Evolutionary conservation across 2,113 vertebrate species (phyloP).

Genomic region (Coreoperca whiteheadi): DNA sequence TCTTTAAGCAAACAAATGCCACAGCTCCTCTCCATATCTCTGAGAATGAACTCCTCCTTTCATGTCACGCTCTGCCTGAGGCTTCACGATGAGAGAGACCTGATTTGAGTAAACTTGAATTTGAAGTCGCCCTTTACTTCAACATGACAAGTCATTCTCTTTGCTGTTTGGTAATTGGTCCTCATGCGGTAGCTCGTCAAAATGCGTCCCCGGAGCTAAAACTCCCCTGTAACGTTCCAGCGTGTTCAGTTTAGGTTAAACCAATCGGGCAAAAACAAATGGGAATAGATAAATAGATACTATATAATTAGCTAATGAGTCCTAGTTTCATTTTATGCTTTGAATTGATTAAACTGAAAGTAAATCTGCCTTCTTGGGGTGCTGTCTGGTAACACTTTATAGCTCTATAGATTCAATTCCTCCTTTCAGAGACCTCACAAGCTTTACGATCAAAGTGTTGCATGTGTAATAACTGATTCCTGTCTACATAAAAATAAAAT

Average conservation of each 20-base stretch:
- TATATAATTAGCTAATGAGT: constrained; percentile 57
- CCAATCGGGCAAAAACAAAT: constrained; percentile 24
- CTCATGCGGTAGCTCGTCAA: constrained; percentile 15
- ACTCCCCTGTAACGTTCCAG: not conserved
- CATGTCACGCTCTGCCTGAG: constrained; percentile 20
- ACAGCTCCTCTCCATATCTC: constrained; percentile 22
- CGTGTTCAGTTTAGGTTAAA: constrained; percentile 13
- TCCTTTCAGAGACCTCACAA: constrained; percentile 34
- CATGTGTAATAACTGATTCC: constrained; percentile 51
- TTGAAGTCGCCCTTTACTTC: constrained; percentile 32
- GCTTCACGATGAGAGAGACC: constrained; percentile 8
- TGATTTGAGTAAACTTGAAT: constrained; percentile 39
- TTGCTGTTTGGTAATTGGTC: constrained; percentile 50
- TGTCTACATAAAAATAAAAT: constrained; percentile 41
- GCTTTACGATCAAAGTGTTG: constrained; percentile 40
- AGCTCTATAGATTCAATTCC: constrained; percentile 41
- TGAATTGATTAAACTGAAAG: constrained; percentile 57
- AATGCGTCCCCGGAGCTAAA: constrained; percentile 2
- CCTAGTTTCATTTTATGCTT: constrained; percentile 57
- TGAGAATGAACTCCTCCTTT: constrained; percentile 24
- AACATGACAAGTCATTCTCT: constrained; percentile 31
- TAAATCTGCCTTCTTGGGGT: constrained; percentile 39
- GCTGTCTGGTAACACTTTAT: constrained; percentile 46
- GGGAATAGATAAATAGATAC: constrained; percentile 16
- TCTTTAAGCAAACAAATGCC: constrained; percentile 42